Base-by-base conservation (phyloP, 2,888 invertebrate species). In the Hypomecis punctinalis region DNA sequence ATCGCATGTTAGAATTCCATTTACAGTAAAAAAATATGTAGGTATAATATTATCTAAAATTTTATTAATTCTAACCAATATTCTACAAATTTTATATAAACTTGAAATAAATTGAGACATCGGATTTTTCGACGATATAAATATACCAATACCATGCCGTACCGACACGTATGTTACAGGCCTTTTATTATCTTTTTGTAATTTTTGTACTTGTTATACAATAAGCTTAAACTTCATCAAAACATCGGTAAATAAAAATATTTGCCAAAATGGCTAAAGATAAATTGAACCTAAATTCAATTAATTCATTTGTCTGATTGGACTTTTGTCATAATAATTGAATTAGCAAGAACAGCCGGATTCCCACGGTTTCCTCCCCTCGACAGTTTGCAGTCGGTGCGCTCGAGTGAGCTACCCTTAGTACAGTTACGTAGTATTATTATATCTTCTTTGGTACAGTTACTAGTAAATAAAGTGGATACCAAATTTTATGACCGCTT, bases 301-400 rank as follows among this genome's bases (percentile, higher is more conserved):
- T 55, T 46, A 36, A 36, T 49, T 35, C 45, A 56, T 13, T 37
- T 45, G 36, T 37, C 10, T 46, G 55, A 56, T 46, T 56, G 46
- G 55, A 46, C 55, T 56, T 56, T 56, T 56, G 55, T 56, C 45
- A 46, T 13, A 45, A 46, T 46, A 47, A 56, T 48, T 56, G 39
- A 56, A 33, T 56, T 56, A 56, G 8, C 35, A 54, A 36, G 11
- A 42, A 53, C 40, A 53, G 47, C n/a, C 9, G 6, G 36, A 59
- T 61, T 68, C 65, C 49, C 68, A 60, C 67, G 52, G 61, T 9
- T 40, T 52, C 59, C 51, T 43, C 60, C 59, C 39, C 47, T 46
- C 39, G n/a, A 37, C 61, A 51, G 13, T 13, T 39, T 10, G 39
- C 39, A 52, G 63, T 62, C 42, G 55, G 65, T 70, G 59, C 59